Evolutionary conservation across 1,140 invertebrate species (phyloP).

Genomic region (Reticulitermes speratus): DNA sequence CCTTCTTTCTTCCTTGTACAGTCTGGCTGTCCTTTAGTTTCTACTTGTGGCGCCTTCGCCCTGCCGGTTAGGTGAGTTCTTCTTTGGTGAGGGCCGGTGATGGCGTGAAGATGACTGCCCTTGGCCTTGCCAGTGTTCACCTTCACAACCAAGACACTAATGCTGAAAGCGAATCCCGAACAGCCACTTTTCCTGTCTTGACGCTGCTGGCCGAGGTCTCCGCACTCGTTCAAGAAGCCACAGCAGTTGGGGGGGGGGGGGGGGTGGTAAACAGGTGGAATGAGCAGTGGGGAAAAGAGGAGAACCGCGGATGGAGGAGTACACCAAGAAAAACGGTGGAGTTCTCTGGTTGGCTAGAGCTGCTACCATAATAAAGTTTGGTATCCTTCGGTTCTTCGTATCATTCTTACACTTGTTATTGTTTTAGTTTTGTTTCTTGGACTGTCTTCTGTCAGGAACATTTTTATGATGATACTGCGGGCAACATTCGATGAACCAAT

Average conservation of each 20-base stretch:
- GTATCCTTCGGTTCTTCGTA: background rate
- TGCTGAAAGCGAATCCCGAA: slow-evolving; percentile 23
- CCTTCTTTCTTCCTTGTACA: slow-evolving; percentile 9
- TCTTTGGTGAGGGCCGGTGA: background rate
- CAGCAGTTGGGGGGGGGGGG: background rate
- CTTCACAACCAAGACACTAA: slow-evolving; percentile 26
- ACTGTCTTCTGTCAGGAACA: background rate
- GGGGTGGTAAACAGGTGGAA: background rate
- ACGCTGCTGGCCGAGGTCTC: background rate
- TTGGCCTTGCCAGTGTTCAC: slow-evolving; percentile 24
- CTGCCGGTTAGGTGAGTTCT: background rate
- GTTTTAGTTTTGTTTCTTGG: background rate
- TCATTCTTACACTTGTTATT: background rate
- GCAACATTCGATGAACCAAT: background rate
- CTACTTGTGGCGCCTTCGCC: background rate
- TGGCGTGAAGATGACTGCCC: slow-evolving; percentile 5
- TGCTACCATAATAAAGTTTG: background rate
- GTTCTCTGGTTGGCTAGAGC: slow-evolving; percentile 10
- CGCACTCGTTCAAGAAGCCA: slow-evolving; percentile 18
- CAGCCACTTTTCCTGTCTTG: slow-evolving; percentile 25
- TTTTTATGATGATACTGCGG: background rate
- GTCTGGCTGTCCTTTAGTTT: background rate
- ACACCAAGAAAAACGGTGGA: background rate
- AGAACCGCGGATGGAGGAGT: slow-evolving; percentile 15
- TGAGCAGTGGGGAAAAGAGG: background rate